Evolutionary conservation across 2,113 vertebrate genomes (phyloP), one percentile per base, ranked within the genome.

Genomic region (Salminus brasiliensis): DNA sequence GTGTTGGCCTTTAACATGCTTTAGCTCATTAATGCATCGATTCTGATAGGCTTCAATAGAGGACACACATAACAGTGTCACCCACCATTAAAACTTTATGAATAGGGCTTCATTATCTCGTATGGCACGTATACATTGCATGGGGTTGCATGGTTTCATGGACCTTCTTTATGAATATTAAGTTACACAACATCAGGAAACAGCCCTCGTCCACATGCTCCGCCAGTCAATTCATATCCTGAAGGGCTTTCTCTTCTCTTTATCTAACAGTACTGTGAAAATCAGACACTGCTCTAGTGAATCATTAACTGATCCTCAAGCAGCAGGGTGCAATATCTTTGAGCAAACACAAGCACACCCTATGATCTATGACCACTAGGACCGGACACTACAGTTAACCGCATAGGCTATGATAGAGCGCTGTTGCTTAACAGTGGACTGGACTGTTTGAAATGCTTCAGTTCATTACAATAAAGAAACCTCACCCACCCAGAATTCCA

Each of bases 291-390:
- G 23, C 25, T 62, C 59, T 71, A 21, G 82, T 79, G 52, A 85
- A 84, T 81, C 59, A 85, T 85, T 87, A 85, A 78, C 79, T 27
- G 39, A 74, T 65, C 41, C 30, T 39, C 30, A 15, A 29, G 15
- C 25, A 4, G 25, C 49, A 57, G 47, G 27, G 49, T 41, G 39
- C 66, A 75, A 30, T 39, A 57, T 67, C 52, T 11, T 8, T 72
- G 49, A 32, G 52, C 43, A 72, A 71, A 68, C 47, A 71, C 29
- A 49, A 27, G 10, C 76, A 69, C 36, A 32, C 65, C 69, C 74
- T 45, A 43, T 29, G 13, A 76, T 30, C 60, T 69, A 72, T 45
- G 21, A 71, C 15, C 55, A 66, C 52, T 27, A 16, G 7, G 41
- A 25, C 43, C 27, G 16, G 15, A 53, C 13, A 47, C 39, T 29